phyloP scores from a whole-genome alignment of 2,888 invertebrate genomes.

The Heliconius hortense region DNA sequence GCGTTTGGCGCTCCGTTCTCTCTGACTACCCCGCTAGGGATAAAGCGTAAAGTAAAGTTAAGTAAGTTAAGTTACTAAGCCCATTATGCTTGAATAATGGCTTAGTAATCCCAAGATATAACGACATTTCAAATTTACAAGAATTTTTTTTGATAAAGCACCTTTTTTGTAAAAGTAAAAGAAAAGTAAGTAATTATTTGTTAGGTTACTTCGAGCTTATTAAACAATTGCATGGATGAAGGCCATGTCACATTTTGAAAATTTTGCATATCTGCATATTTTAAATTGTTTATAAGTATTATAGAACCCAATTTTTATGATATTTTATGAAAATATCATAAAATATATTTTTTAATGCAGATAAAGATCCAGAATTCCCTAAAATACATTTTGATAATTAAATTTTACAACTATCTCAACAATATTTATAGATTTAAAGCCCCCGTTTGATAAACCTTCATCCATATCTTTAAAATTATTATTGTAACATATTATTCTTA shows the following conservation, averaged over 20 bases:
- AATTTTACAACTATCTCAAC: background rate
- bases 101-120: background rate
- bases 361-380: too few species aligned
- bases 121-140: background rate
- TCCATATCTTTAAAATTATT: background rate
- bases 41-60: too few species aligned
- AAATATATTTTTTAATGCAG: too few species aligned
- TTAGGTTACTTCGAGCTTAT: background rate
- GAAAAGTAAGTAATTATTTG: background rate
- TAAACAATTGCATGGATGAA: background rate
- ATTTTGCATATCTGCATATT: too few species aligned
- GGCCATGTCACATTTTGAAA: background rate
- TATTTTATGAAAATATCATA: too few species aligned
- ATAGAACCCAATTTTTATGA: too few species aligned
- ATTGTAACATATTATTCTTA: slow-evolving; percentile 1
- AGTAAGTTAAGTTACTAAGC: too few species aligned
- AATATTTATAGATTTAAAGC: background rate
- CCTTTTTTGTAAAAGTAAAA: background rate
- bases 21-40: too few species aligned
- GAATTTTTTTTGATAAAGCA: background rate
- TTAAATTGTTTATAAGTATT: too few species aligned
- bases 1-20: too few species aligned
- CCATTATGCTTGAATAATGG: too few species aligned
- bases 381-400: too few species aligned
- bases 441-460: background rate